Percentiles rank a stretch among this genome's conserved stretches.
Evolutionary conservation across 1,140 invertebrate species (phyloP).

Genomic region (Ceratina japonica): DNA sequence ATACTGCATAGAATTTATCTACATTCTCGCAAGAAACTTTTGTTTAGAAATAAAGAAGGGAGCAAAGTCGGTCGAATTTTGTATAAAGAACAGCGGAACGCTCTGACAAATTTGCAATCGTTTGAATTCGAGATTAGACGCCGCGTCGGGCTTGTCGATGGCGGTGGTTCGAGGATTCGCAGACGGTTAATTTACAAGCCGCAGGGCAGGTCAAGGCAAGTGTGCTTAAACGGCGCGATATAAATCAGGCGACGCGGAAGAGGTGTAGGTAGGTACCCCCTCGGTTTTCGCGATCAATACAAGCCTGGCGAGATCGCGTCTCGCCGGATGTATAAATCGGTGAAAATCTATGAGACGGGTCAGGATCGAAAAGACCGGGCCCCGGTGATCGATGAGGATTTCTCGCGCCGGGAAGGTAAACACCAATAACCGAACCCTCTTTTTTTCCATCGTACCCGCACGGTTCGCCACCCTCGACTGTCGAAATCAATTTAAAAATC

Average conservation of each 20-base stretch:
- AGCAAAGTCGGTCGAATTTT: too few species aligned
- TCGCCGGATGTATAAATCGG: constrained; percentile 42
- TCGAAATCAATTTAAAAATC: constrained; percentile 52
- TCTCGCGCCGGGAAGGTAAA: constrained; percentile 30
- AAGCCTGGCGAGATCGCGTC: not conserved
- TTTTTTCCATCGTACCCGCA: too few species aligned
- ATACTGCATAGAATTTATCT: too few species aligned
- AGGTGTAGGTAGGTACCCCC: constrained; percentile 9
- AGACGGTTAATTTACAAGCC: constrained; percentile 47
- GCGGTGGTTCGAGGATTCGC: constrained; percentile 25
- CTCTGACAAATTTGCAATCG: too few species aligned
- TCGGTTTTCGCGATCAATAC: constrained; percentile 39
- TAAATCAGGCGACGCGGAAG: constrained; percentile 43
- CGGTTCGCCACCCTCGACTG: too few species aligned
- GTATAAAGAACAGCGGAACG: too few species aligned
- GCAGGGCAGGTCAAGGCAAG: constrained; percentile 59
- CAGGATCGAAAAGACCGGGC: constrained; percentile 39
- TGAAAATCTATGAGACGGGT: constrained; percentile 28
- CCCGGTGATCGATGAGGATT: constrained; percentile 44
- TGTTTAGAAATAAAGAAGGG: too few species aligned
- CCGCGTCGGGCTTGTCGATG: not conserved
- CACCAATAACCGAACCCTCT: constrained; percentile 31
- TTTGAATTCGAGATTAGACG: too few species aligned
- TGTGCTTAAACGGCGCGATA: constrained; percentile 42
- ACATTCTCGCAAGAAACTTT: too few species aligned